Conservation (phyloP, 2,113 vertebrate species). For the Heloderma charlesbogerti region DNA sequence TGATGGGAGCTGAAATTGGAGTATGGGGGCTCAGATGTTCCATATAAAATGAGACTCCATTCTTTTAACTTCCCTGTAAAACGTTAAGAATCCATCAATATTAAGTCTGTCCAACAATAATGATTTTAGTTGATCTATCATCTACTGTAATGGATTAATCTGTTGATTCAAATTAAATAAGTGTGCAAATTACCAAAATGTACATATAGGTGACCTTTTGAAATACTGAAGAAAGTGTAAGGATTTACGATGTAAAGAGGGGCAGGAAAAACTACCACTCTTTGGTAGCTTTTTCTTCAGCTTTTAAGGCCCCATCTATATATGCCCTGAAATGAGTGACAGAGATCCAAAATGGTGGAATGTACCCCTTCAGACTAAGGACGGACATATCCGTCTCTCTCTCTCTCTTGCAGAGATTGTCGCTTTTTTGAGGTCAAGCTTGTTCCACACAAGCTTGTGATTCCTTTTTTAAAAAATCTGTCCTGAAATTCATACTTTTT, state of each 20-base stretch:
- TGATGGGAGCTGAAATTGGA: conserved; percentile 60
- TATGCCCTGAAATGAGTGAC: neutral
- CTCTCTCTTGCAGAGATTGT: no score
- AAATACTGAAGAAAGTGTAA: neutral
- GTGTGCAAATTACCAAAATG: neutral
- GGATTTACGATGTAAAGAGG: neutral
- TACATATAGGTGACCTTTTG: neutral
- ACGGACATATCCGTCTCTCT: neutral
- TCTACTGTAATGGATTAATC: neutral
- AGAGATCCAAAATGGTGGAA: neutral
- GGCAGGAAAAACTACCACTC: no score
- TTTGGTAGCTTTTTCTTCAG: neutral
- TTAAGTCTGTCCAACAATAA: neutral
- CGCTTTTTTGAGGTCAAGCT: no score
- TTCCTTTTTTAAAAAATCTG: no score
- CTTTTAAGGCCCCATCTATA: neutral
- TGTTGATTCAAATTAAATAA: neutral
- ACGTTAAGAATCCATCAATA: neutral
- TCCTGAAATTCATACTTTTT: no score
- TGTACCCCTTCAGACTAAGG: neutral
- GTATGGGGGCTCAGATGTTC: conserved; percentile 86
- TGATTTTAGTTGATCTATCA: neutral
- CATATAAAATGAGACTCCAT: conserved; percentile 89
- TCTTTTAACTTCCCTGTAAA: conserved; percentile 89
- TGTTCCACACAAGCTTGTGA: no score